phyloP scores from a whole-genome alignment of 2,113 vertebrate genomes.

The Pseudorhombus dupliciocellatus region DNA sequence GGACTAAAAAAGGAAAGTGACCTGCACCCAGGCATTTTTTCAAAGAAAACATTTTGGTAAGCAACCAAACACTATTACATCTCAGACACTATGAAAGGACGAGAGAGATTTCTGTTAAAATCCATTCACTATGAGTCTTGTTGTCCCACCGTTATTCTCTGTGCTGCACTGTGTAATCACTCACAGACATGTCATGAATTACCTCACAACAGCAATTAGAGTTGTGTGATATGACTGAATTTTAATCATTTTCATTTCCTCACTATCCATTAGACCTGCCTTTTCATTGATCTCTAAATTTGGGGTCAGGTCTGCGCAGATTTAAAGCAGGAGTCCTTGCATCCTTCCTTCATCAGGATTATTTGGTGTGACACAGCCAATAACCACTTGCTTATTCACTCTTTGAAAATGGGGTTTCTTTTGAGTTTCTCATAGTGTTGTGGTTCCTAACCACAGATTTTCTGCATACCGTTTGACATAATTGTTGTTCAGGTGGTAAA shows the following conservation, averaged over 20 bases:
- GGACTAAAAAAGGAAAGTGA: conserved; percentile 27
- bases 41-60: not conserved
- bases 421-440: not conserved
- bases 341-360: not conserved
- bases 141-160: not conserved
- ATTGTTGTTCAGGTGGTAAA: not conserved
- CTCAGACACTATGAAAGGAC: not conserved
- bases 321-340: not conserved
- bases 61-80: not conserved
- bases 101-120: not conserved
- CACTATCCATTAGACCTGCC: not conserved
- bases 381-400: not conserved
- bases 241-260: not conserved
- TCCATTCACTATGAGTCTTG: not conserved
- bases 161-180: not conserved
- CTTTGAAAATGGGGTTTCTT: not conserved
- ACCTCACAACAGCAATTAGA: not conserved
- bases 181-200: not conserved
- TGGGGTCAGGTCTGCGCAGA: not conserved
- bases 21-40: not conserved
- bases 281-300: not conserved
- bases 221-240: not conserved
- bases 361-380: not conserved
- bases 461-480: not conserved
- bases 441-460: not conserved